Evolutionary conservation across 2,888 invertebrate genomes (phyloP).

Genomic region (Callyntrura sp.): DNA sequence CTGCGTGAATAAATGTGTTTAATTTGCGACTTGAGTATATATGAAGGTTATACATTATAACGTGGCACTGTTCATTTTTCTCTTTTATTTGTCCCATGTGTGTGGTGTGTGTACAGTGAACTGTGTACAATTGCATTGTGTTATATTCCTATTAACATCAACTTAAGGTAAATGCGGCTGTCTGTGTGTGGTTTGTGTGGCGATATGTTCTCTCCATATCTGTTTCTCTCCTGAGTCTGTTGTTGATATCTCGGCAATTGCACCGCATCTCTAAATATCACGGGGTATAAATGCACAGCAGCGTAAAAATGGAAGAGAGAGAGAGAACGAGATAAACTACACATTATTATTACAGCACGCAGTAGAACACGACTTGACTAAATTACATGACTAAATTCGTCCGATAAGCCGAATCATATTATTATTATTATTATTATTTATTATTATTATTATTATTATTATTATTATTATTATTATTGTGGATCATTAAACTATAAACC

Average conservation of each 20-base stretch:
- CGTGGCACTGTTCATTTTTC: not conserved
- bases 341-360: conserved; percentile 33
- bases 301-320: too few relatives aligned
- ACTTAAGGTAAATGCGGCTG: not conserved
- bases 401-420: conserved; percentile 11
- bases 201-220: not conserved
- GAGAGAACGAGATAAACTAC: not conserved
- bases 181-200: not conserved
- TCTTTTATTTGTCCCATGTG: conserved; percentile 39
- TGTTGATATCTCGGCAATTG: not conserved
- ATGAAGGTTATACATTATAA: not conserved
- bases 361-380: conserved; percentile 25
- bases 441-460: too few relatives aligned
- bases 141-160: not conserved
- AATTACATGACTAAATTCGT: conserved; percentile 22
- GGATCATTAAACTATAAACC: conserved; percentile 15
- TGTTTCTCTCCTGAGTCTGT: not conserved
- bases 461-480: too few relatives aligned
- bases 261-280: not conserved
- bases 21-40: not conserved
- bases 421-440: conserved; percentile 9
- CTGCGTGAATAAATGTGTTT: not conserved
- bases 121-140: not conserved
- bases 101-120: conserved; percentile 5
- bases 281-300: not conserved